Percentiles rank a stretch among this genome's conserved stretches.
phyloP scores from a whole-genome alignment of 2,113 vertebrate genomes.

The Epinephelus moara region DNA sequence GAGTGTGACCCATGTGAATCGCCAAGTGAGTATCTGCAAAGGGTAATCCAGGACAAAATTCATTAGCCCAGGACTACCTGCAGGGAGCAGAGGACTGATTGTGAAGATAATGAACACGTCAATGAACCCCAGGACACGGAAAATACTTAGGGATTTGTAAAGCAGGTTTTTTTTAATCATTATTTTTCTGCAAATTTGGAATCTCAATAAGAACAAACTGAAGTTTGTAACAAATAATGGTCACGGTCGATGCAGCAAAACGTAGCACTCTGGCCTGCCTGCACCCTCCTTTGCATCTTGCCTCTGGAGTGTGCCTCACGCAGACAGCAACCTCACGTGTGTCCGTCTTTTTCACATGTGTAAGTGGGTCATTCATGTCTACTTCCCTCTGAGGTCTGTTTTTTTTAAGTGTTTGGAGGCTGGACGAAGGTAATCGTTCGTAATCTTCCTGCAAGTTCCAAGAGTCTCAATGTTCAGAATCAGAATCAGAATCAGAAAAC shows the following conservation, averaged over 20 bases:
- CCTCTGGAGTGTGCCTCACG: not conserved
- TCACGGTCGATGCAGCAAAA: not conserved
- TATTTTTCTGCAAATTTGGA: not conserved
- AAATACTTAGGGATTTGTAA: not conserved
- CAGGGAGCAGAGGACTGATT: not conserved
- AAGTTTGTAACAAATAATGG: not conserved
- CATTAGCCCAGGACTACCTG: not conserved
- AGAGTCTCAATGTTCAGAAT: not conserved
- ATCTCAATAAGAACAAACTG: not conserved
- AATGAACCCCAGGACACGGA: not conserved
- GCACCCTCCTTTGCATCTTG: not conserved
- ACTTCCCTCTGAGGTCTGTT: not conserved
- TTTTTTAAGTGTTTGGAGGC: not conserved
- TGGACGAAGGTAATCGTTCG: not conserved
- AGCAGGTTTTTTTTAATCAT: not conserved
- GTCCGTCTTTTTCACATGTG: not conserved
- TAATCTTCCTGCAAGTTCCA: not conserved
- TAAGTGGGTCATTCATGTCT: not conserved
- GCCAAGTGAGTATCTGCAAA: conserved; percentile 2
- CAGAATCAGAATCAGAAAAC: no score
- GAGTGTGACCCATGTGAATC: not conserved
- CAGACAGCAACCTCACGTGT: not conserved
- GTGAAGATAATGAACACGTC: conserved; percentile 12
- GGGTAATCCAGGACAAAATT: not conserved
- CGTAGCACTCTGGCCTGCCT: not conserved